These are phyloP conservation scores for Sphaeridia pumilis DNA, from an alignment of 2,888 invertebrate species.

Conservation along the genomic window DNA sequence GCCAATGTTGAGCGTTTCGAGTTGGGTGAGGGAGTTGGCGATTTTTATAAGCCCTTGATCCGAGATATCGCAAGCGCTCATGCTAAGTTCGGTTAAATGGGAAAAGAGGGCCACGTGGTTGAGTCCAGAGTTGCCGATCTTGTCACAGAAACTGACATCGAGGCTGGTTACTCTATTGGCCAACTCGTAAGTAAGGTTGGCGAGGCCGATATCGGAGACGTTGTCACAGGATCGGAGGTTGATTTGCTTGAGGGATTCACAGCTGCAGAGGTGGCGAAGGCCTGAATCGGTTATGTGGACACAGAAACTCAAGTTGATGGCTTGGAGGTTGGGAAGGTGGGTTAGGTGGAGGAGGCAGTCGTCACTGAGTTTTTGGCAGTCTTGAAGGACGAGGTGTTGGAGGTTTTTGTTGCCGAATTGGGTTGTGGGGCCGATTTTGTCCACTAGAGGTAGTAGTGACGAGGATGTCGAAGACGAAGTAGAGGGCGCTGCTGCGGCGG, in stretches of 20 bases:
- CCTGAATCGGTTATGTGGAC: slow-evolving; percentile 89
- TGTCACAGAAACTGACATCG: slow-evolving; percentile 92
- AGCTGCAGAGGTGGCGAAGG: slow-evolving; percentile 71
- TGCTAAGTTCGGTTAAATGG: slow-evolving; percentile 64
- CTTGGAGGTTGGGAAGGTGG: slow-evolving; percentile 62
- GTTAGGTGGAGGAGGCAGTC: slow-evolving; percentile 69
- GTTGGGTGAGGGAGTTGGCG: slow-evolving; percentile 67
- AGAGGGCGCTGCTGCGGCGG: too few species aligned
- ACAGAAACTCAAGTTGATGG: slow-evolving; percentile 87
- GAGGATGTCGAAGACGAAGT: too few species aligned
- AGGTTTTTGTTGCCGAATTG: slow-evolving; percentile 43
- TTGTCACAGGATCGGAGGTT: slow-evolving; percentile 88
- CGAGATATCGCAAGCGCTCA: slow-evolving; percentile 83
- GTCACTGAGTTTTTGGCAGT: slow-evolving; percentile 87
- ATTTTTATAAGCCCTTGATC: slow-evolving; percentile 81
- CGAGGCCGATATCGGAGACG: slow-evolving; percentile 82
- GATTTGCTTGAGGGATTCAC: slow-evolving; percentile 69
- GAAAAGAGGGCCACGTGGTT: slow-evolving; percentile 78
- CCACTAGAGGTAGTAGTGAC: background rate
- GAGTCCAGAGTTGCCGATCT: slow-evolving; percentile 81
- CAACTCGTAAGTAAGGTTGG: slow-evolving; percentile 71
- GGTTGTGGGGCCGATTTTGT: slow-evolving; percentile 24
- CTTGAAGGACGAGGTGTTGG: slow-evolving; percentile 78
- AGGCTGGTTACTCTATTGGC: slow-evolving; percentile 63
- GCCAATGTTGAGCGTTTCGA: slow-evolving; percentile 84